Conservation (phyloP, 2,888 invertebrate genomes). For the Drosophila leonis region DNA sequence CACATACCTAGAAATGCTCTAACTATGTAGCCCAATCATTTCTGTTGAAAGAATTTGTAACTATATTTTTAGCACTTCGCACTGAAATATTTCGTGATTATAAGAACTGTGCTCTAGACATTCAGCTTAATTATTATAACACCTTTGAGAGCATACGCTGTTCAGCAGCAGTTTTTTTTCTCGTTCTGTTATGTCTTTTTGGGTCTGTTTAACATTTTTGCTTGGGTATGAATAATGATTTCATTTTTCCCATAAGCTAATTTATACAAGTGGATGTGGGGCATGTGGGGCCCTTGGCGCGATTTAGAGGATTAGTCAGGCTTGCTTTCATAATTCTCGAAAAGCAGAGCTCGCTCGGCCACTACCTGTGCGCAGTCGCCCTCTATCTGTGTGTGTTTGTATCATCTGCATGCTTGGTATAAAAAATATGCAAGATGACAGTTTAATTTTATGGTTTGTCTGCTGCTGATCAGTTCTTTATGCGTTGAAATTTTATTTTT, state of each 20-base stretch:
- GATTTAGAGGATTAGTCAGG: conserved; percentile 84
- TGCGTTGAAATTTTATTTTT: conserved; percentile 76
- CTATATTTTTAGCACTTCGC: not conserved
- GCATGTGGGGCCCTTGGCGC: conserved; percentile 63
- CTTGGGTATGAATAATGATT: conserved; percentile 82
- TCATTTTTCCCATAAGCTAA: conserved; percentile 83
- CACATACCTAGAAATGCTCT: not conserved
- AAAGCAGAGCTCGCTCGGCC: conserved; percentile 47
- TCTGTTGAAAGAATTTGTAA: not conserved
- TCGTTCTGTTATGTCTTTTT: conserved; percentile 25
- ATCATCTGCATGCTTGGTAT: conserved; percentile 69
- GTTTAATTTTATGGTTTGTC: conserved; percentile 86
- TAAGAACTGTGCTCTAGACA: conserved; percentile 15
- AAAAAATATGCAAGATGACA: conserved; percentile 85
- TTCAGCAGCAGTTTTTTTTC: conserved; percentile 5
- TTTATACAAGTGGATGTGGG: conserved; percentile 79
- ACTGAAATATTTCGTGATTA: conserved; percentile 4
- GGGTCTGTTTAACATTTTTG: conserved; percentile 71
- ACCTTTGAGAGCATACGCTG: conserved; percentile 44
- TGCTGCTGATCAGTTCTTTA: conserved; percentile 85
- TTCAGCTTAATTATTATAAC: conserved; percentile 47
- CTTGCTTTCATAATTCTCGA: conserved; percentile 80
- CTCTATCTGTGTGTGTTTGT: conserved; percentile 31
- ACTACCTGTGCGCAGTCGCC: conserved; percentile 53
- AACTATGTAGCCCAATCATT: not conserved